Base-by-base conservation (phyloP, 2,888 invertebrate genomes). In the Chrysopilus asiliformis region DNA sequence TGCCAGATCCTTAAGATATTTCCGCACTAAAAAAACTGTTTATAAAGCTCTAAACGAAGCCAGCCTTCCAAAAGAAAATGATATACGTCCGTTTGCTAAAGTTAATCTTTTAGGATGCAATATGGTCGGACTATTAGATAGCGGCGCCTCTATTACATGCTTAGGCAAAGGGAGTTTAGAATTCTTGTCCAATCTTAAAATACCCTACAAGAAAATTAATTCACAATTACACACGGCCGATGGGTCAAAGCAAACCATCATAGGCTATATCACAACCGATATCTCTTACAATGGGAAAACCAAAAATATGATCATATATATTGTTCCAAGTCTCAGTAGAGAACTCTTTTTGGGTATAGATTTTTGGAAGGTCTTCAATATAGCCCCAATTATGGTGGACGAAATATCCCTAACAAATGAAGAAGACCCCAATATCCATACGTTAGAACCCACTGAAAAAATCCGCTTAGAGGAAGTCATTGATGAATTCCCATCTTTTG, bases 31-130 rank as follows among this genome's bases (percentile, higher is more conserved):
- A n/a, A n/a, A n/a, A n/a, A n/a, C n/a, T n/a, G n/a, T n/a, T n/a
- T n/a, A n/a, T n/a, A n/a, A n/a, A n/a, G n/a, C n/a, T n/a, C n/a
- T n/a, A n/a, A n/a, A n/a, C n/a, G n/a, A n/a, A n/a, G n/a, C n/a
- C n/a, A n/a, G n/a, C n/a, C n/a, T n/a, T n/a, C n/a, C n/a, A n/a
- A n/a, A n/a, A n/a, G n/a, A n/a, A n/a, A n/a, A n/a, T n/a, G 6
- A 26, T 26, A 4, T 8, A 26, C 7, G 22, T 7, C 22, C 22
- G 10, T 22, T 8, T 20, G 42, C 39, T 5, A n/a, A 10, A 26
- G 26, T 26, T 6, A 5, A 26, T 8, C 26, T 22, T 22, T 22
- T 22, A 22, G 22, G 22, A 7, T 22, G 22, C 22, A 22, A 22
- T 22, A 22, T 22, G 22, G 10, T 10, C 7, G 6, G 12, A 12